Percentiles rank a stretch among this genome's conserved stretches.
phyloP scores from a whole-genome alignment of 2,888 invertebrate genomes.

The Pecten maximus region DNA sequence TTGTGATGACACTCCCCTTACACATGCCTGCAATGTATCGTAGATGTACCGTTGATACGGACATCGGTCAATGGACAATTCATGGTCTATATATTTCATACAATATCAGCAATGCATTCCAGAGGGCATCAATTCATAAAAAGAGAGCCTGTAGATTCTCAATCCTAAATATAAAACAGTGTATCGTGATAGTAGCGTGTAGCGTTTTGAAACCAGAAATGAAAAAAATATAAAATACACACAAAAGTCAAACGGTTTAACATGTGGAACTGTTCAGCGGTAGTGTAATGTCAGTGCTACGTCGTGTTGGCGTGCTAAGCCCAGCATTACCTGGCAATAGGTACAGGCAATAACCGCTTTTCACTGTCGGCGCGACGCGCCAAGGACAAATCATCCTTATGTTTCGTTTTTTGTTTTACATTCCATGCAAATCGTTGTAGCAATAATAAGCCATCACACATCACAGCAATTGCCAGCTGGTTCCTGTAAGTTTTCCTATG shows the following conservation, averaged over 20 bases:
- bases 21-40: neutral
- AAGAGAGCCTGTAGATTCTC: neutral
- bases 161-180: neutral
- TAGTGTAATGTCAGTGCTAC: neutral
- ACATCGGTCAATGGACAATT: neutral
- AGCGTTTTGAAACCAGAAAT: neutral
- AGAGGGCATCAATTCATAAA: neutral
- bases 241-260: slow-evolving; percentile 11
- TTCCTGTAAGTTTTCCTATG: neutral
- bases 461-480: neutral
- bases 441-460: neutral
- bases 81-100: neutral
- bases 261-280: neutral
- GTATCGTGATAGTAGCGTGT: neutral
- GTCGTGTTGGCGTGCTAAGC: neutral
- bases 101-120: neutral
- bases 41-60: neutral
- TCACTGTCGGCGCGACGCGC: neutral
- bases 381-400: neutral
- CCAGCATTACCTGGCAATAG: neutral
- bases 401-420: neutral
- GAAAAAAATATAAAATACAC: neutral
- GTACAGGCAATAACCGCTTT: neutral
- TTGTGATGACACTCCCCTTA: neutral
- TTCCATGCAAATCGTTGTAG: neutral